Evolutionary conservation across 2,888 invertebrate genomes (phyloP), one percentile per base, ranked within the genome.

Genomic region (Mechanitis mazaeus): DNA sequence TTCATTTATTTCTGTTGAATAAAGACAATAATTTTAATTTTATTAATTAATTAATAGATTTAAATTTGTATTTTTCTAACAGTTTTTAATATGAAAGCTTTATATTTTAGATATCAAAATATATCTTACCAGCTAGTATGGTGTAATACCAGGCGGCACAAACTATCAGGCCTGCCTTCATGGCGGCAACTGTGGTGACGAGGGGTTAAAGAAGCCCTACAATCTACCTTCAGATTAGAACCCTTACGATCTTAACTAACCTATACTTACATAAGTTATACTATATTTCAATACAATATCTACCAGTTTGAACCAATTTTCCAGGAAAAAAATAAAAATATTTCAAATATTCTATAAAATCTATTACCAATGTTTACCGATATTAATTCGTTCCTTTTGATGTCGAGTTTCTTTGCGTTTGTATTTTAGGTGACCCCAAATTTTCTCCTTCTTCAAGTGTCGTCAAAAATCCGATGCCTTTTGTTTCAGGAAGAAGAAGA

Each of bases 401-500:
- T 45, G 9, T 4, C 3, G 35, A 20, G 6, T n/a, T 55, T 33
- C 12, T 28, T 56, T 45, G 50, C 31, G 81, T 94, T 3, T 42
- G 42, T 42, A 31, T 9, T 7, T 28, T 50, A 31, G 50, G 28
- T 50, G 31, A 50, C 28, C 50, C 31, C 50, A 50, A 50, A 31
- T 50, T 50, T 50, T 95, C 95, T 1, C 94, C 94, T 74, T 96
- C 95, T 75, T 94, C 93, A 58, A 96, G 87, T 0, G 95, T 95
- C 77, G 94, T 95, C 7, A 95, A 93, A 54, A 96, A 80, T 60
- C 92, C 92, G 69, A 93, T 93, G 68, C 93, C 92, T 72, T 93
- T 91, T 1, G 96, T 96, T 89, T 96, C 96, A 1, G 96, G 96
- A 59, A 96, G 79, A 46, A 94, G 80, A 0, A 93, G 73, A 67